phyloP scores from a whole-genome alignment of 2,888 invertebrate species.

The Esperia sulphurella region DNA sequence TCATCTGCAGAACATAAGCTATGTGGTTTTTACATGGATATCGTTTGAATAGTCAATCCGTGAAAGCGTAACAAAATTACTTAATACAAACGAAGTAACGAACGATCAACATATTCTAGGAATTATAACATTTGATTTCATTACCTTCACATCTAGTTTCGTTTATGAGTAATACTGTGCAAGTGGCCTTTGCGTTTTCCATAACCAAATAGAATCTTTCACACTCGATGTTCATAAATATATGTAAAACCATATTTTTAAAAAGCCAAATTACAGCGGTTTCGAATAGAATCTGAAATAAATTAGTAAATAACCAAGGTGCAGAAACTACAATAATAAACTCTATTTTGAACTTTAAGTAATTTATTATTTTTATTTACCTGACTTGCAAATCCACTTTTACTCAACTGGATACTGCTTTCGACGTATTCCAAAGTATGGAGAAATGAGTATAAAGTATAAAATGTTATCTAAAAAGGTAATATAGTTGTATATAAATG shows the following conservation, averaged over 20 bases:
- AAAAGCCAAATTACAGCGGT: not conserved
- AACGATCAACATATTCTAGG: no score
- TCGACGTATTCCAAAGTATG: not conserved
- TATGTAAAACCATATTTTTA: not conserved
- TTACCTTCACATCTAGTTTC: no score
- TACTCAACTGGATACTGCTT: no score
- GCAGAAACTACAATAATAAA: not conserved
- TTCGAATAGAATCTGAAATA: not conserved
- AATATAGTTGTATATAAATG: no score
- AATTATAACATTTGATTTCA: no score
- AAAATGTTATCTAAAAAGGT: not conserved
- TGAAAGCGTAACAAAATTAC: no score
- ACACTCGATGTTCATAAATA: not conserved
- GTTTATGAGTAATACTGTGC: not conserved
- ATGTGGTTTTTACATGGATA: no score
- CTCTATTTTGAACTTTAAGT: no score
- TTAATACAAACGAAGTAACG: no score
- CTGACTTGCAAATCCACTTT: not conserved
- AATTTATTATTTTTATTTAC: not conserved
- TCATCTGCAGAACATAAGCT: no score
- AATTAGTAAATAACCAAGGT: not conserved
- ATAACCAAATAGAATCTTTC: constrained; percentile 1
- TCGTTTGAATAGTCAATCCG: no score
- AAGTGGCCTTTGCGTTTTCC: not conserved
- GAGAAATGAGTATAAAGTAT: not conserved